Percentiles rank a stretch among this genome's conserved stretches.
Evolutionary conservation across 2,888 invertebrate genomes (phyloP).

Genomic region (Microctonus hyperodae): DNA sequence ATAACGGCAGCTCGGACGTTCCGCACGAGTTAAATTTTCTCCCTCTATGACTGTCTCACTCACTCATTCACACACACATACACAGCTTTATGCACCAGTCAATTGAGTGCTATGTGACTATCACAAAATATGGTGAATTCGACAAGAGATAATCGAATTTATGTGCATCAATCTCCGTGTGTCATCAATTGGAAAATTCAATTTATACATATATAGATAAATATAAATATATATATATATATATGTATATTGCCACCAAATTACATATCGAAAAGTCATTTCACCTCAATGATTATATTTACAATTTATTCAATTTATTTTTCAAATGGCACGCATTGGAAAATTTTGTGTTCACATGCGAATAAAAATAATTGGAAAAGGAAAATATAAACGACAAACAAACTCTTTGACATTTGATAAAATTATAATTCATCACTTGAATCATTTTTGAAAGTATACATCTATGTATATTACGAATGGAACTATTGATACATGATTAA

Average conservation of each 20-base stretch:
- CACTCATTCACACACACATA: constrained; percentile 27
- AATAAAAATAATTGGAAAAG: background rate
- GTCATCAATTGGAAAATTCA: background rate
- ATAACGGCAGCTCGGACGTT: constrained; percentile 31
- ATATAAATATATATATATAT: background rate
- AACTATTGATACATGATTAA: too few relatives aligned
- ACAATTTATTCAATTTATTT: too few relatives aligned
- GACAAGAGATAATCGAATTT: background rate
- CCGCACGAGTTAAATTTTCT: constrained; percentile 19
- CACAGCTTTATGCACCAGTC: too few relatives aligned
- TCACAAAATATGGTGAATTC: constrained; percentile 18
- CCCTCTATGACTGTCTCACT: constrained; percentile 12
- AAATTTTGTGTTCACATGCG: background rate
- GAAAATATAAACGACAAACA: background rate
- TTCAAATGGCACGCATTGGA: background rate
- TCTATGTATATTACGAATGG: background rate
- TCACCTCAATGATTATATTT: too few relatives aligned
- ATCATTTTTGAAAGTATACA: background rate
- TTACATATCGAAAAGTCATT: background rate
- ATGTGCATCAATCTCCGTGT: background rate
- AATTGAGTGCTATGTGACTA: constrained; percentile 11
- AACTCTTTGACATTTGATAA: background rate
- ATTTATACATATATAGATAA: background rate
- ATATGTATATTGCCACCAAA: background rate
- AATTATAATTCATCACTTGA: background rate